phyloP scores from a whole-genome alignment of 2,797 vertebrate genomes.

The Cygnus olor region DNA sequence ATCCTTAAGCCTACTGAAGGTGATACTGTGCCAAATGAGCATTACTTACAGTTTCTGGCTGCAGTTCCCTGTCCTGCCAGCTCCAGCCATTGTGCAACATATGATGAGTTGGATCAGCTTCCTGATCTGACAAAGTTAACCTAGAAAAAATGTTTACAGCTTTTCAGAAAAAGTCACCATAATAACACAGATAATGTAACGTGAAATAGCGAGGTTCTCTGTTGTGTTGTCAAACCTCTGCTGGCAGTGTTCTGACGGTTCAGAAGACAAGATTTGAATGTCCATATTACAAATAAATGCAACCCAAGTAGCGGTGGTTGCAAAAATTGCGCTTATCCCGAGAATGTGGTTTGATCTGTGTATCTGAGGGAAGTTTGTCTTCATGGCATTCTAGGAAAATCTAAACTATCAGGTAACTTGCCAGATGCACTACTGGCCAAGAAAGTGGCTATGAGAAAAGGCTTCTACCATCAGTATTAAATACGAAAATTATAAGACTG shows the following conservation, averaged over 20 bases:
- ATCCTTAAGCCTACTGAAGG: not conserved
- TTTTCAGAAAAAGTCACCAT: not conserved
- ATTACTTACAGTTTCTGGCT: not conserved
- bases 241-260: not conserved
- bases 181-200: not conserved
- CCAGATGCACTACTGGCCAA: not conserved
- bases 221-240: not conserved
- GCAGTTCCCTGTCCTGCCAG: not conserved
- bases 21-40: fast-evolving
- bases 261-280: not conserved
- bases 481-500: not conserved
- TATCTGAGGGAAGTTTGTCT: not conserved
- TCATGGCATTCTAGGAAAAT: not conserved
- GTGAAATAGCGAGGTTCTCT: not conserved
- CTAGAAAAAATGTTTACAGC: not conserved
- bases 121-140: not conserved
- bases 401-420: not conserved
- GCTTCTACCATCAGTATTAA: not conserved
- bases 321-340: not conserved
- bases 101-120: not conserved
- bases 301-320: not conserved
- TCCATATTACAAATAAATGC: not conserved
- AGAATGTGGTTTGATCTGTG: not conserved
- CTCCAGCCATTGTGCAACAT: not conserved
- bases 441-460: not conserved